A percentile compares a stretch with the other conserved stretches of the same genome.
Conservation (phyloP, 2,888 invertebrate species). For the Meghimatium bilineatum region DNA sequence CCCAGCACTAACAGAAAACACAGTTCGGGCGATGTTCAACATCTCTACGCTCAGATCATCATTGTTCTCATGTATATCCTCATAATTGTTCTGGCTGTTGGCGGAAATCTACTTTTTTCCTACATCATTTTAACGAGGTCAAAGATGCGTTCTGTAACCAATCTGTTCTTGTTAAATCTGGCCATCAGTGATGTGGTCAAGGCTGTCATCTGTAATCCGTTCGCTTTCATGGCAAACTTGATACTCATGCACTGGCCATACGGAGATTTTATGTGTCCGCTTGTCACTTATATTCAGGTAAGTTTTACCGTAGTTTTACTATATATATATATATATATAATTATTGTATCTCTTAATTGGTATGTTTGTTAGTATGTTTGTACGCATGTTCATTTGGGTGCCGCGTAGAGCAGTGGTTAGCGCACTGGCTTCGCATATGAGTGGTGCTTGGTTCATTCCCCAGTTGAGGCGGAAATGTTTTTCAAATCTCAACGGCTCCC, state of each 20-base stretch:
- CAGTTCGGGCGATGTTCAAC: constrained; percentile 28
- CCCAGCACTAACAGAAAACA: background rate
- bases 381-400: too few relatives aligned
- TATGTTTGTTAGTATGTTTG: too few relatives aligned
- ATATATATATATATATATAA: background rate
- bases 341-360: too few relatives aligned
- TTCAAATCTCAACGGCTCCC: too few relatives aligned
- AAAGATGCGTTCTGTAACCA: constrained; percentile 93
- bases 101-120: constrained; percentile 83
- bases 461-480: too few relatives aligned
- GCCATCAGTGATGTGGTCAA: constrained; percentile 78
- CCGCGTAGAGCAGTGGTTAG: too few relatives aligned
- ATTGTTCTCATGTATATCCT: constrained; percentile 78
- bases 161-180: constrained; percentile 80
- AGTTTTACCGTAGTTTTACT: background rate
- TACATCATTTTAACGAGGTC: constrained; percentile 90
- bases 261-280: constrained; percentile 87
- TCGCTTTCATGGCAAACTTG: constrained; percentile 85
- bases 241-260: constrained; percentile 92
- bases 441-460: too few relatives aligned
- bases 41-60: constrained; percentile 65
- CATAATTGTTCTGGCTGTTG: constrained; percentile 77
- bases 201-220: constrained; percentile 78
- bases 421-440: too few relatives aligned
- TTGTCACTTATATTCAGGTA: constrained; percentile 87